phyloP scores from a whole-genome alignment of 2,797 vertebrate species.

The Neosilurus mollespiculum region DNA sequence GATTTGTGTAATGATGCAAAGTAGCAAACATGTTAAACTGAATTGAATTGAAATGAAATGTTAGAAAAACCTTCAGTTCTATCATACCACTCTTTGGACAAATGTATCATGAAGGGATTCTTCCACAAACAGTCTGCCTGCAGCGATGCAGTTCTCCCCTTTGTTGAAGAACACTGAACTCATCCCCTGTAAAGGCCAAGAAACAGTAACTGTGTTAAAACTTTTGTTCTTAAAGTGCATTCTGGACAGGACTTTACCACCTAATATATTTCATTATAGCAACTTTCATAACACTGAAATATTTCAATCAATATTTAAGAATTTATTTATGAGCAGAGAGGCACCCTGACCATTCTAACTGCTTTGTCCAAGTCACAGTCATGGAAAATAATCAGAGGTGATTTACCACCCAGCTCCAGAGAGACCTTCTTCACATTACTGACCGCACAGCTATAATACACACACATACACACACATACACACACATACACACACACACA shows the following conservation, averaged over 20 bases:
- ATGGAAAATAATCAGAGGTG: constrained; percentile 85
- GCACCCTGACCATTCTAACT: constrained; percentile 78
- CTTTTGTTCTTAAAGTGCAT: neutral
- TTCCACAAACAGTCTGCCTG: constrained; percentile 84
- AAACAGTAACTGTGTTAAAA: neutral
- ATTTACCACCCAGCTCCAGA: constrained; percentile 88
- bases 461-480: constrained; percentile 2
- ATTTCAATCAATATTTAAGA: neutral
- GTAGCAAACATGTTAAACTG: too few relatives aligned
- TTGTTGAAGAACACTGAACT: constrained; percentile 91
- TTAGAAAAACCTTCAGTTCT: constrained; percentile 27
- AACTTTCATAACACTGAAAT: neutral
- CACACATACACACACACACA: constrained; percentile 1
- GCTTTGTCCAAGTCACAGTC: constrained; percentile 89
- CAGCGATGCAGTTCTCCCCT: constrained; percentile 90
- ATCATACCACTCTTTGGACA: constrained; percentile 79
- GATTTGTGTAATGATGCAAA: too few relatives aligned
- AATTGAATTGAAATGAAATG: too few relatives aligned
- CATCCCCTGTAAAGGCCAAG: constrained; percentile 76
- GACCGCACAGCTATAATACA: constrained; percentile 76
- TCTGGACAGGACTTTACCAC: neutral
- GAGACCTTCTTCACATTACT: constrained; percentile 90
- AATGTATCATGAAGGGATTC: constrained; percentile 81
- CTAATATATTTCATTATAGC: neutral
- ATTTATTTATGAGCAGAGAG: neutral